phyloP scores from a whole-genome alignment of 1,140 invertebrate species.

The Aplysia californica region DNA sequence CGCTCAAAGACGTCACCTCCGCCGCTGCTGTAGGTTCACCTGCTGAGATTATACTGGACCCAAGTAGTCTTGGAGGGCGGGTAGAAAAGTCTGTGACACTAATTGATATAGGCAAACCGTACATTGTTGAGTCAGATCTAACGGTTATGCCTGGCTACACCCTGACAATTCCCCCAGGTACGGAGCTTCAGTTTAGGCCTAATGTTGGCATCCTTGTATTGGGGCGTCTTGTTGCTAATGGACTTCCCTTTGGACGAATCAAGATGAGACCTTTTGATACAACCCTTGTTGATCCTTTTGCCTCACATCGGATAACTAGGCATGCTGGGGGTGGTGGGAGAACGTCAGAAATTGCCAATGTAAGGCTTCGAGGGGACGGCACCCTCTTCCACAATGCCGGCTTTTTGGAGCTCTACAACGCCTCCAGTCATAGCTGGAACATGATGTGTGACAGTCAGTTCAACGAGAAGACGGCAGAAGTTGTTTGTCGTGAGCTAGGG shows the following conservation, averaged over 20 bases:
- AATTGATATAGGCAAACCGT: constrained; percentile 77
- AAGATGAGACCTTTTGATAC: constrained; percentile 50
- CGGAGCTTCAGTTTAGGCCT: constrained; percentile 92
- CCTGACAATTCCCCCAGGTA: constrained; percentile 89
- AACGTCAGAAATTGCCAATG: constrained; percentile 6
- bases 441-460: constrained; percentile 96
- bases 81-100: constrained; percentile 81
- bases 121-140: constrained; percentile 88
- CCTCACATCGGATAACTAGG: not conserved
- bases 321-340: constrained; percentile 15
- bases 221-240: constrained; percentile 88
- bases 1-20: constrained; percentile 53
- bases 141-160: constrained; percentile 94
- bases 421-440: constrained; percentile 94
- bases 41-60: constrained; percentile 50
- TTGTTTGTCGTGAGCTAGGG: constrained; percentile 94
- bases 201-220: constrained; percentile 97
- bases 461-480: constrained; percentile 70
- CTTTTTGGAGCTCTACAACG: constrained; percentile 96
- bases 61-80: constrained; percentile 80
- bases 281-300: constrained; percentile 26
- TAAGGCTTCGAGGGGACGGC: constrained; percentile 42
- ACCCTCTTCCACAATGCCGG: constrained; percentile 68
- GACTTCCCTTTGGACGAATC: constrained; percentile 78
- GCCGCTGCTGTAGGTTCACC: constrained; percentile 68